Evolutionary conservation across 2,113 vertebrate species (phyloP), one percentile per base, ranked within the genome.

Genomic region (Sturnira hondurensis): DNA sequence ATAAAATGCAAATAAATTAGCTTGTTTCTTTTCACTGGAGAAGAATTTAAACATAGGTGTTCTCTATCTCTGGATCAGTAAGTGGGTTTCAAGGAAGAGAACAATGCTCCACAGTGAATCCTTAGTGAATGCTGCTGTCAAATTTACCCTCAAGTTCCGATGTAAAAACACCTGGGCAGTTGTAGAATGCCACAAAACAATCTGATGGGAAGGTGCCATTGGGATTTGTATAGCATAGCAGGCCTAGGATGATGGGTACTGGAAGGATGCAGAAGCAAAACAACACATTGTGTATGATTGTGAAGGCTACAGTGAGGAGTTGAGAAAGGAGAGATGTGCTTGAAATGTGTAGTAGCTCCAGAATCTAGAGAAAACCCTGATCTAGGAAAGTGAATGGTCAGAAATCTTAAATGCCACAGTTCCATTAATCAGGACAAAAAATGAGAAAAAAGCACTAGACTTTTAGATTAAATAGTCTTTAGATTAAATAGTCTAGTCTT

Each of bases 1-100:
- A 96, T 93, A 73, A 93, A 93, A 94, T 94, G 91, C 36, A 96
- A 96, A 96, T 96, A 91, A 86, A 61, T 90, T 58, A 9, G 36
- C 7, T 83, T 96, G 93, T 97, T 97, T 94, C 56, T 61, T 73
- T 85, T 89, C 93, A 93, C 38, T 87, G 15, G 82, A 96, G 54
- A 83, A 65, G 2, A 63, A 54, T 73, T 58, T 85, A 86, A 87
- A 87, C 12, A 36, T 67, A 77, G 7, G 1, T 33, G 17, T 94
- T 91, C 91, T 89, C 17, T 52, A 19, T 52, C 38, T 2, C 14
- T 76, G 8, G 9, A 38, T 65, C 65, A 93, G 22, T 36, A n/a
- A 88, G 56, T 96, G 31, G 28, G 3, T 85, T 96, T 82, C 45
- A 80, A 5, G 12, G 13, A 77, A 68, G 12, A 73, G 3, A 24